Evolutionary conservation across 2,797 vertebrate genomes (phyloP).

Genomic region (Lacerta agilis): DNA sequence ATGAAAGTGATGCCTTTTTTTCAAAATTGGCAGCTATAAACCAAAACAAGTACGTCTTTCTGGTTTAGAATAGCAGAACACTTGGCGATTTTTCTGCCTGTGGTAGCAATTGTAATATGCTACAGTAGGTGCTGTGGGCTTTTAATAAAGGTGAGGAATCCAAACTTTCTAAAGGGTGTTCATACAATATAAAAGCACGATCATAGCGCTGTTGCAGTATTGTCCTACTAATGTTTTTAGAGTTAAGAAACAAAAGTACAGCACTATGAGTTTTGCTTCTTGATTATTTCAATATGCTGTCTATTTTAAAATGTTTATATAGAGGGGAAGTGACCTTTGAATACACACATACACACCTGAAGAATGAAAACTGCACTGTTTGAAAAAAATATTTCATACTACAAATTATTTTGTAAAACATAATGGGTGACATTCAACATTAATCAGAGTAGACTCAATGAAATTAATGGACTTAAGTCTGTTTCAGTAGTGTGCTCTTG

Average conservation of each 20-base stretch:
- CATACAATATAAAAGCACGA: constrained; percentile 18
- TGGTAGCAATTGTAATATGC: too few species aligned
- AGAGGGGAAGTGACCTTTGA: constrained; percentile 71
- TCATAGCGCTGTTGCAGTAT: constrained; percentile 28
- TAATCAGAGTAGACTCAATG: too few species aligned
- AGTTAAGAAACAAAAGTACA: constrained; percentile 49
- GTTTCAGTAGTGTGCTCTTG: too few species aligned
- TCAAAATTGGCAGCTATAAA: background rate
- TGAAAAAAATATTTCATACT: constrained; percentile 77
- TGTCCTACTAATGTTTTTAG: constrained; percentile 44
- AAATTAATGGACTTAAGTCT: too few species aligned
- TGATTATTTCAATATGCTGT: constrained; percentile 68
- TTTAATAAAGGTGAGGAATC: constrained; percentile 6
- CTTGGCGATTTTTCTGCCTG: too few species aligned
- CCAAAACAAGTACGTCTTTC: too few species aligned
- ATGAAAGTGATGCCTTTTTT: too few species aligned
- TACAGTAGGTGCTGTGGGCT: background rate
- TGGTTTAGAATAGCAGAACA: too few species aligned
- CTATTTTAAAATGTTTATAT: constrained; percentile 77
- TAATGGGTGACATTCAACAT: too few species aligned
- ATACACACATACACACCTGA: constrained; percentile 69
- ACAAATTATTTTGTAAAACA: constrained; percentile 82
- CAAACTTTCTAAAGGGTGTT: background rate
- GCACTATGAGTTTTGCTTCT: constrained; percentile 53
- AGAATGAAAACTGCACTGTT: constrained; percentile 72